Percentiles rank a stretch among this genome's conserved stretches.
phyloP scores from a whole-genome alignment of 2,888 invertebrate genomes.

The Margaritifera margaritifera region DNA sequence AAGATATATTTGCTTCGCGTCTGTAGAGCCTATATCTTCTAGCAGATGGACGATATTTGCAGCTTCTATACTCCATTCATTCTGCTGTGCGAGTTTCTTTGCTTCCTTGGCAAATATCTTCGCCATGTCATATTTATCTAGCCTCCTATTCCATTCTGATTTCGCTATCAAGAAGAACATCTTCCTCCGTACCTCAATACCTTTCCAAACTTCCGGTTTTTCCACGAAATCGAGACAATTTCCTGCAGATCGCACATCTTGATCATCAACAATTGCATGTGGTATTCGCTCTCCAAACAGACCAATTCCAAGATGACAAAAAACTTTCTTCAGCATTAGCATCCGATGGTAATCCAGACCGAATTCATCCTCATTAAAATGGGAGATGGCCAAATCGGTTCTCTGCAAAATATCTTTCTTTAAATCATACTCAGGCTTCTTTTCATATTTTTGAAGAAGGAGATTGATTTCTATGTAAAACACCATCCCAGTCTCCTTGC shows the following conservation, averaged over 20 bases:
- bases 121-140: conserved; percentile 10
- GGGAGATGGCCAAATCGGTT: conserved; percentile 26
- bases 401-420: conserved; percentile 27
- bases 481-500: conserved; percentile 40
- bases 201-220: conserved; percentile 22
- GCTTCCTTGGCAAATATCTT: conserved; percentile 17
- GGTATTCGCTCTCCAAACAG: conserved; percentile 26
- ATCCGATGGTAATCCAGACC: conserved; percentile 39
- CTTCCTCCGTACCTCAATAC: conserved; percentile 25
- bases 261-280: conserved; percentile 7
- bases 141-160: conserved; percentile 17
- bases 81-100: conserved; percentile 11
- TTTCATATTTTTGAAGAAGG: conserved; percentile 30
- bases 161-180: conserved; percentile 25
- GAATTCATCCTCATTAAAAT: conserved; percentile 28
- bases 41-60: conserved; percentile 7
- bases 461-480: conserved; percentile 40
- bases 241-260: conserved; percentile 23
- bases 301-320: conserved; percentile 35
- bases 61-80: conserved; percentile 17
- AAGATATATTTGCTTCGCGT: no score
- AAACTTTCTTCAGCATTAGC: conserved; percentile 34
- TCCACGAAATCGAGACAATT: conserved; percentile 24
- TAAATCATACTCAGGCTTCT: conserved; percentile 8
- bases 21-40: no score